Percentiles rank a stretch among this genome's conserved stretches.
Evolutionary conservation across 1,140 invertebrate species (phyloP).

Genomic region (Choristoneura fumiferana): DNA sequence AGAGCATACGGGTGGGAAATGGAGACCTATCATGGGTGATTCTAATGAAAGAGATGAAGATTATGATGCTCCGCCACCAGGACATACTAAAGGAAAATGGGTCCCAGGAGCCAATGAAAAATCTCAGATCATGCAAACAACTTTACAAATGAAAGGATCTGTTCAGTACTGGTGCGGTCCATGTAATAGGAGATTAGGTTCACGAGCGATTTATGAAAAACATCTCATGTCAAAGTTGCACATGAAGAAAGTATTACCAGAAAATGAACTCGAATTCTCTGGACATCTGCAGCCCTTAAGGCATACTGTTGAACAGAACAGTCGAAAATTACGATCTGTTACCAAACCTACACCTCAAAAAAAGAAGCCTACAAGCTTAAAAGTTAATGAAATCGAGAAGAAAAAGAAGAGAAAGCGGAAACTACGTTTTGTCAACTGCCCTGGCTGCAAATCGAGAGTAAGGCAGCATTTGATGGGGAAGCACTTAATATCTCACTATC

Average conservation of each 20-base stretch:
- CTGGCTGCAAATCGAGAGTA: slow-evolving; percentile 84
- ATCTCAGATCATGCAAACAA: slow-evolving; percentile 75
- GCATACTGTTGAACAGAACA: slow-evolving; percentile 55
- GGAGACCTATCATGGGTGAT: slow-evolving; percentile 68
- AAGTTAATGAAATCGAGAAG: slow-evolving; percentile 31
- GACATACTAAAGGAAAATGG: slow-evolving; percentile 88
- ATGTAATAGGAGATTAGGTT: slow-evolving; percentile 86
- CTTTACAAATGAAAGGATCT: slow-evolving; percentile 71
- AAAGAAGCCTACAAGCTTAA: slow-evolving; percentile 43
- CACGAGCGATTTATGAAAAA: slow-evolving; percentile 85
- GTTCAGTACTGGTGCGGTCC: slow-evolving; percentile 88
- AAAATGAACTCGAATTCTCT: slow-evolving; percentile 81
- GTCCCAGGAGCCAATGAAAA: slow-evolving; percentile 82
- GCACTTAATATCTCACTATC: slow-evolving; percentile 91
- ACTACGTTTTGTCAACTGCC: slow-evolving; percentile 81
- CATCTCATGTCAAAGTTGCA: slow-evolving; percentile 87
- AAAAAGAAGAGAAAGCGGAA: slow-evolving; percentile 79
- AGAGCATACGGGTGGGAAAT: slow-evolving; percentile 68
- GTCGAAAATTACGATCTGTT: slow-evolving; percentile 50
- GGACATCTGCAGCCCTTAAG: slow-evolving; percentile 60
- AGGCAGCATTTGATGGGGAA: slow-evolving; percentile 86
- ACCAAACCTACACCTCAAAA: slow-evolving; percentile 46
- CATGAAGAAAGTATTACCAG: slow-evolving; percentile 83
- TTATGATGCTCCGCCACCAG: slow-evolving; percentile 80
- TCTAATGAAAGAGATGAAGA: slow-evolving; percentile 66